These are phyloP conservation scores for Eupithecia pulchellata DNA, from an alignment of 2,888 invertebrate genomes.

Conservation along the genomic window DNA sequence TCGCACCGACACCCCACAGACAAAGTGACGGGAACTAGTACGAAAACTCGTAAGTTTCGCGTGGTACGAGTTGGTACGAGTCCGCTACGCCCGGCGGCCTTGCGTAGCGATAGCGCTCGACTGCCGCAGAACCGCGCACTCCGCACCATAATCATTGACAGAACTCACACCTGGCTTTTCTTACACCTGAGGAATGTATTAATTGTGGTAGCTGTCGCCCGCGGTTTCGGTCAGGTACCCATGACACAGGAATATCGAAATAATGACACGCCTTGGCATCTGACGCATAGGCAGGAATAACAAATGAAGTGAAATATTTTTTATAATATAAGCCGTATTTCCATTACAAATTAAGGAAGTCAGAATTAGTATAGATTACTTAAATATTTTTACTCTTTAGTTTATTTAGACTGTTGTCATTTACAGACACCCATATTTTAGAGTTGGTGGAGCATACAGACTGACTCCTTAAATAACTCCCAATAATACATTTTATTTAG, in stretches of 20 bases:
- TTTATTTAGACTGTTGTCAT: too few relatives aligned
- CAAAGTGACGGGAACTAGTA: slow-evolving; percentile 7
- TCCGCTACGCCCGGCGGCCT: slow-evolving; percentile 41
- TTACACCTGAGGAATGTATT: slow-evolving; percentile 45
- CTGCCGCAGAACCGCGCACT: slow-evolving; percentile 59
- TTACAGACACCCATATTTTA: not conserved
- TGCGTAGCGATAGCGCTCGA: slow-evolving; percentile 59
- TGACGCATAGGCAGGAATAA: too few relatives aligned
- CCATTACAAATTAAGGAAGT: too few relatives aligned
- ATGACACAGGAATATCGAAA: too few relatives aligned
- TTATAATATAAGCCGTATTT: too few relatives aligned
- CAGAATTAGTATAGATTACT: too few relatives aligned
- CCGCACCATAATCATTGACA: slow-evolving; percentile 76
- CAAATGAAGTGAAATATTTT: too few relatives aligned
- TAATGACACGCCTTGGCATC: too few relatives aligned
- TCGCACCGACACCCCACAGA: slow-evolving; percentile 3
- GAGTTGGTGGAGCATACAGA: not conserved
- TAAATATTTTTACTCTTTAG: too few relatives aligned
- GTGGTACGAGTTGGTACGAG: slow-evolving; percentile 43
- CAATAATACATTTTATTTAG: too few relatives aligned
- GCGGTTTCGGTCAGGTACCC: not conserved
- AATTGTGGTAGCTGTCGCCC: not conserved
- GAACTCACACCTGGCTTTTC: slow-evolving; percentile 77
- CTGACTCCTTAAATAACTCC: too few relatives aligned
- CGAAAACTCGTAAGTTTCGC: slow-evolving; percentile 53